Base-by-base conservation (phyloP, 1,140 invertebrate genomes). In the Drosophila santomea region DNA sequence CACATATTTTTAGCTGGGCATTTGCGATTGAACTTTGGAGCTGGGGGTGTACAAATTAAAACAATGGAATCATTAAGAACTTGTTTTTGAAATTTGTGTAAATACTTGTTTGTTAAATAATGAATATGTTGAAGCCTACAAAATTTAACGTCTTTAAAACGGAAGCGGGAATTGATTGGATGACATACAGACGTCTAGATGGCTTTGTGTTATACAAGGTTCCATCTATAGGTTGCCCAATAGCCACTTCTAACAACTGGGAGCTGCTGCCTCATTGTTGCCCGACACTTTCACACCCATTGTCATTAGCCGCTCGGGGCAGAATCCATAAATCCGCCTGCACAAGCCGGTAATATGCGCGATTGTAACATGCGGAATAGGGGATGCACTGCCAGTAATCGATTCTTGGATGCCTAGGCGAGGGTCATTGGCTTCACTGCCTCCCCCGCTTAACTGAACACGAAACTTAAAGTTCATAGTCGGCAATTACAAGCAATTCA, bases 1-100 rank as follows among this genome's bases (percentile, higher is more conserved):
- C 85, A 90, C 85, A 90, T 90, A n/a, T 73, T 89, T 52, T 57
- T n/a, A 32, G 55, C 54, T 80, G 51, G 51, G 66, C 58, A 71
- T 83, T 71, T 52, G 71, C 72, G 17, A 44, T 52, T 36, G 14
- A 3, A 10, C 17, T 54, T 61, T 57, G 62, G 7, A 51, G 20
- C 44, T 58, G 32, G 51, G 67, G 59, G 4, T 48, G 11, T 48
- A 50, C 23, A 60, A 52, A 59, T 60, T 41, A 72, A 61, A 45
- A 59, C 41, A 17, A 48, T 51, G 17, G 14, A 67, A 39, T 51
- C 7, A 54, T 61, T 47, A 38, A 43, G 35, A 75, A 75, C 73
- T 52, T 44, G 73, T 76, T 75, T 75, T n/a, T 1, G 25, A 44
- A 60, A 55, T 35, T 54, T 5, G 39, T 76, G 74, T 76, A 76